Evolutionary conservation across 30 jellyfish, hydroid and myxozoan species (phyloP), one percentile per base, ranked within the genome.

Genomic region (Rhopilema esculentum): DNA sequence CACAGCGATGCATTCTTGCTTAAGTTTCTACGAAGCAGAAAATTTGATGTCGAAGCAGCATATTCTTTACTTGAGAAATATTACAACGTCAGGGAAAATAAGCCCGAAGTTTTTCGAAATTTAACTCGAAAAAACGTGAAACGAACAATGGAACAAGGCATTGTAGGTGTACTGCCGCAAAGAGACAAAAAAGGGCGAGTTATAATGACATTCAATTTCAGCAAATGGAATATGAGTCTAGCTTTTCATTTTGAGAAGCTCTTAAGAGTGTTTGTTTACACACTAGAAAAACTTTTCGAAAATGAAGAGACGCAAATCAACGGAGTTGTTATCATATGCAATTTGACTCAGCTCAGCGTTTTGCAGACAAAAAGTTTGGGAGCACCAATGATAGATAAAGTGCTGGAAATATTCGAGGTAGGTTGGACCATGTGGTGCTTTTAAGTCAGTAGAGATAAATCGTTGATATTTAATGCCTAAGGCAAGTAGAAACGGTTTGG

Each of bases 101-200:
- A 90, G 33, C 99, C 99, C 25, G 99, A 96, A 65, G 93, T 96
- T 24, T 96, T 96, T 53, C 96, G 99, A 25, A 96, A 96, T 64
- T 80, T 96, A 70, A 96, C 99, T 66, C 83, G 96, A 20, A 96
- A 96, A 80, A 96, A 96, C 52, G 96, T 96, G 32, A 91, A 91
- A 71, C 78, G 93, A 78, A 96, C 99, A 51, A 67, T 96, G 79
- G 99, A 88, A 77, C 99, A 96, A 75, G 99, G 98, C 4, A 91
- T 96, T 23, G 98, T 96, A 18, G 98, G 99, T 22, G 99, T 96
- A 50, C 52, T 96, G 79, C 99, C 99, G 18, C 99, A 96, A 78
- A 97, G 99, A n/a, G 99, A 96, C 84, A 87, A 72, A 50, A 87
- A 96, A 65, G 99, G 99, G 15, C 87, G 99, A 40, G 99, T 86